A percentile compares a stretch with the other conserved stretches of the same genome.
Evolutionary conservation across 1,140 invertebrate genomes (phyloP).

Genomic region (Danaus melanippus): DNA sequence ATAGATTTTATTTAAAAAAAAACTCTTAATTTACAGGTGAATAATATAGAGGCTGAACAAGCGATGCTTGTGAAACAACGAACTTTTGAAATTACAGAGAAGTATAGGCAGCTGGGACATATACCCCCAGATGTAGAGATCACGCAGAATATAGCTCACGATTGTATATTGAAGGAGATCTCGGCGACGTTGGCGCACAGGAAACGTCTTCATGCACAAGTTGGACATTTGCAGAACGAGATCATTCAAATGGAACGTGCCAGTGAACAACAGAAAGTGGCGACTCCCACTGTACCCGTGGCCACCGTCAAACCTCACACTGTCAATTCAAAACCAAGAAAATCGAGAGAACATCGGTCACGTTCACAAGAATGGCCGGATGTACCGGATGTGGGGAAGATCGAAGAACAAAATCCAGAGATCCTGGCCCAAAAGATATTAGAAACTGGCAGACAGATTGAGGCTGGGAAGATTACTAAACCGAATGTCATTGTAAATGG

Average conservation of each 20-base stretch:
- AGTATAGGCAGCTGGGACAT: slow-evolving; percentile 73
- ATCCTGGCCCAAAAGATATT: slow-evolving; percentile 90
- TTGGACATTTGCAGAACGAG: slow-evolving; percentile 83
- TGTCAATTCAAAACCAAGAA: slow-evolving; percentile 72
- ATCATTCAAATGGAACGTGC: slow-evolving; percentile 81
- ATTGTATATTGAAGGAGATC: slow-evolving; percentile 88
- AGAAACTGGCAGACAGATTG: slow-evolving; percentile 89
- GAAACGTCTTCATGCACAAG: slow-evolving; percentile 85
- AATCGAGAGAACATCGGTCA: slow-evolving; percentile 81
- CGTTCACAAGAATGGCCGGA: slow-evolving; percentile 92
- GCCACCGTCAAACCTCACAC: slow-evolving; percentile 64
- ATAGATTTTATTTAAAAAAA: no score
- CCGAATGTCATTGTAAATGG: slow-evolving; percentile 66
- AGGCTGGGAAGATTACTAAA: slow-evolving; percentile 80
- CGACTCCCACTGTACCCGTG: slow-evolving; percentile 68
- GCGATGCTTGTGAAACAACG: slow-evolving; percentile 77
- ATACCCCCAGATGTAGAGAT: slow-evolving; percentile 70
- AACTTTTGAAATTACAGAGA: slow-evolving; percentile 79
- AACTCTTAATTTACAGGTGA: slow-evolving; percentile 43
- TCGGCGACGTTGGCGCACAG: slow-evolving; percentile 84
- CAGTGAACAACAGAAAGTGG: slow-evolving; percentile 76
- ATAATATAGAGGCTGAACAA: slow-evolving; percentile 80
- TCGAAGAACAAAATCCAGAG: slow-evolving; percentile 93
- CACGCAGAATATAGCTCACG: slow-evolving; percentile 79
- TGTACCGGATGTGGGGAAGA: slow-evolving; percentile 90